Conservation (phyloP, 1,140 invertebrate species). For the Nilaparvata lugens region DNA sequence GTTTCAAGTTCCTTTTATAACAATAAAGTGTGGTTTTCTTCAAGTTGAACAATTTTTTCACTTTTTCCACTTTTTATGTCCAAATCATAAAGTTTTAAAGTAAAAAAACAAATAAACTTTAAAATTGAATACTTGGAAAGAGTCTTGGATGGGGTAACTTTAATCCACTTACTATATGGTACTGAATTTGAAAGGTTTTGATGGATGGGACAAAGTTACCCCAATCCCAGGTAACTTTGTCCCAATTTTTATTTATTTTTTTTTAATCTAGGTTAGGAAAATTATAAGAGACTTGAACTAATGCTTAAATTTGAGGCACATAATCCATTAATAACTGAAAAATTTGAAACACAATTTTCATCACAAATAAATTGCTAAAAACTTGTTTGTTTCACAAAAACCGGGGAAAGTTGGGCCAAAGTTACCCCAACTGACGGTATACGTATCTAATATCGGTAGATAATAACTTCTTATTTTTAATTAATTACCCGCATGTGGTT, state of each 20-base stretch:
- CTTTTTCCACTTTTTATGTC: too few species aligned
- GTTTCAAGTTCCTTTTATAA: too few species aligned
- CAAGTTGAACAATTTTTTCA: too few species aligned
- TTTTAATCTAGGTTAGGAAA: not conserved
- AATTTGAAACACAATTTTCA: constrained; percentile 1
- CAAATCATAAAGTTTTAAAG: not conserved
- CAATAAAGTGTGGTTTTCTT: too few species aligned
- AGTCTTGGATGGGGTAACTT: not conserved
- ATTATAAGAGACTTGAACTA: not conserved
- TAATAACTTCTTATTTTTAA: too few species aligned
- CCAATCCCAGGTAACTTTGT: not conserved
- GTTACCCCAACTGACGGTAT: not conserved
- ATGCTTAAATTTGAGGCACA: not conserved
- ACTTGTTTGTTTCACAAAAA: not conserved
- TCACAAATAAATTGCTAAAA: not conserved
- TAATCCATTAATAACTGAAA: not conserved
- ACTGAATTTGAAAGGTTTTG: not conserved
- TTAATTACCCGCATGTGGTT: too few species aligned
- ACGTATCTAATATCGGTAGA: too few species aligned
- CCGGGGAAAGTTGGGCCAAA: not conserved
- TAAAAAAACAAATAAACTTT: not conserved
- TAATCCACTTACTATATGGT: not conserved
- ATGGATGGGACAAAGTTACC: not conserved
- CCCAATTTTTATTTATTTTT: not conserved
- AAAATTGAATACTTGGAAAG: not conserved